phyloP scores from a whole-genome alignment of 2,797 vertebrate genomes.

The Huso huso region DNA sequence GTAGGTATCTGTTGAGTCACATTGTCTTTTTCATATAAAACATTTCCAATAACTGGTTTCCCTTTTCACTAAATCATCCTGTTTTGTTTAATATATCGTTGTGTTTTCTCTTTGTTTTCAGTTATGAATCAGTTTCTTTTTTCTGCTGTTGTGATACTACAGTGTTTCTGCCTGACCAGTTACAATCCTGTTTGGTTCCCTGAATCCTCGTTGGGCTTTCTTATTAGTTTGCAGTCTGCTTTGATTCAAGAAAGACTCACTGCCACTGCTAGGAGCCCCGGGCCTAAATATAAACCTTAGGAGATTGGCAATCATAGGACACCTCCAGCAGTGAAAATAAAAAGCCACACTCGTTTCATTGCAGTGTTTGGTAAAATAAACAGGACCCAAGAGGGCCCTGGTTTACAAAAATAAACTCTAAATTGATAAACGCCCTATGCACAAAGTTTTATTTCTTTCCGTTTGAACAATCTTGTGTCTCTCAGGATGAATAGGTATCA shows the following conservation, averaged over 20 bases:
- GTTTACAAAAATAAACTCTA: not conserved
- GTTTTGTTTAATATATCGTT: too few relatives aligned
- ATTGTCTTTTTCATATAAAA: too few relatives aligned
- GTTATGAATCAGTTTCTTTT: too few relatives aligned
- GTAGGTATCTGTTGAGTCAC: too few relatives aligned
- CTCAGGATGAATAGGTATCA: not conserved
- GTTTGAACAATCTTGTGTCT: not conserved
- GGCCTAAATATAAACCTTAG: not conserved
- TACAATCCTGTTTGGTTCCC: too few relatives aligned
- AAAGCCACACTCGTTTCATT: not conserved
- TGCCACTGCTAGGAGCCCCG: not conserved
- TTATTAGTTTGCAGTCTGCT: too few relatives aligned
- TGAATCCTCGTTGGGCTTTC: too few relatives aligned
- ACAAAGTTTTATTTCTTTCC: not conserved
- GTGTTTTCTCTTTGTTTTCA: too few relatives aligned
- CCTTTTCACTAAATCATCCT: too few relatives aligned
- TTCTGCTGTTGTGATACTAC: too few relatives aligned
- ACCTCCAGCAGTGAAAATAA: conserved; percentile 1
- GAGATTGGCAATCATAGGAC: not conserved
- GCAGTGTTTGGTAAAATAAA: not conserved
- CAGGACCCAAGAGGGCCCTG: not conserved
- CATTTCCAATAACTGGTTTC: too few relatives aligned
- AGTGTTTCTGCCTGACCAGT: too few relatives aligned
- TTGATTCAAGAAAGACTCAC: not conserved
- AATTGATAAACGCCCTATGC: not conserved